Percentiles rank a stretch among this genome's conserved stretches.
Evolutionary conservation across 2,888 invertebrate genomes (phyloP).

Genomic region (Xestia sexstrigata): DNA sequence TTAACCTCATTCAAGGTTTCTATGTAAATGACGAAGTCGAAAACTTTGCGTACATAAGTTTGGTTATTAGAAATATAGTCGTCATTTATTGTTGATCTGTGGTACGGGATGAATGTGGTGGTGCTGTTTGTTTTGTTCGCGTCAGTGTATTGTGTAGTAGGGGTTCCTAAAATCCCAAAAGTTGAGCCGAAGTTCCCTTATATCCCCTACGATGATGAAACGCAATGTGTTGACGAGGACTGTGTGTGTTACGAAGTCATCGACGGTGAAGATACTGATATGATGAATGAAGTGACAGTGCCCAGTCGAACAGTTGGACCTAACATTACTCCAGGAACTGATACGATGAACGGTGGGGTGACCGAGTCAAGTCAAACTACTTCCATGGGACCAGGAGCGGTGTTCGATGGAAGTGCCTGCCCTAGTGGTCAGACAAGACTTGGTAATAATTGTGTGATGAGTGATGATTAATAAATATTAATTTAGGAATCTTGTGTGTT

Average conservation of each 20-base stretch:
- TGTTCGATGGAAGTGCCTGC: neutral
- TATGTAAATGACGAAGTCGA: constrained; percentile 45
- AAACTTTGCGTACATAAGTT: constrained; percentile 45
- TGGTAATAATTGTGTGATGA: constrained; percentile 12
- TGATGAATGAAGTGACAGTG: neutral
- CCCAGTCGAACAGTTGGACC: neutral
- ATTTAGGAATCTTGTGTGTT: constrained; percentile 24
- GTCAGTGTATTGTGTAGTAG: constrained; percentile 20
- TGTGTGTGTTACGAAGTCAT: constrained; percentile 40
- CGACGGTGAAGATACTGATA: constrained; percentile 1
- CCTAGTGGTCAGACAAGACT: neutral
- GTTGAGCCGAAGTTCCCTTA: constrained; percentile 16
- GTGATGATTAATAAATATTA: constrained; percentile 41
- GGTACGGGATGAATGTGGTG: constrained; percentile 46
- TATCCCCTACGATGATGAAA: constrained; percentile 14
- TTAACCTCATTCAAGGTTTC: constrained; percentile 49
- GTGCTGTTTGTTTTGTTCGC: constrained; percentile 26
- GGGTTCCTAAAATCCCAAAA: neutral
- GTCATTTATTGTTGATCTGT: constrained; percentile 43
- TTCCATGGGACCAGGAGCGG: constrained; percentile 7
- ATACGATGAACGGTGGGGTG: constrained; percentile 7
- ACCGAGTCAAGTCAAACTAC: neutral
- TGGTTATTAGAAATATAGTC: constrained; percentile 41
- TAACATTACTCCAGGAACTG: constrained; percentile 10
- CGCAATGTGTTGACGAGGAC: constrained; percentile 32